Percentiles rank a stretch among this genome's conserved stretches.
Evolutionary conservation across 2,113 vertebrate genomes (phyloP).

Genomic region (Calyptomena viridis): DNA sequence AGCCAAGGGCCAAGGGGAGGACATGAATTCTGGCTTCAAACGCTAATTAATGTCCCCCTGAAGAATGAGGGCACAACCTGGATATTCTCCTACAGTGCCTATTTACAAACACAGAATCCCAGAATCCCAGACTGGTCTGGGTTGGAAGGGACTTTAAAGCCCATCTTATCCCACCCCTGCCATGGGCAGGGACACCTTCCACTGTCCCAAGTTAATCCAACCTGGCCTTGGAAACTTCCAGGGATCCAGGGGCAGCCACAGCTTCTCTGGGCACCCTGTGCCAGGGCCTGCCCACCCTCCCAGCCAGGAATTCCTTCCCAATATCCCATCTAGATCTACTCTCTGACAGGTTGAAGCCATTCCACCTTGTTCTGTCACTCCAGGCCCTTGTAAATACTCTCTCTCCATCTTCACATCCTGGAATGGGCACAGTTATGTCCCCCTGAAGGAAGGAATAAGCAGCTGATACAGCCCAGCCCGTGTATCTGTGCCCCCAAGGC

Average conservation of each 20-base stretch:
- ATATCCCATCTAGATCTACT: neutral
- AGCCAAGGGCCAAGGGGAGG: neutral
- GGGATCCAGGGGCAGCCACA: neutral
- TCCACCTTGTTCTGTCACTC: neutral
- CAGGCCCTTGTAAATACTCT: neutral
- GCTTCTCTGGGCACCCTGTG: fast-evolving
- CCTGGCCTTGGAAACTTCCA: neutral
- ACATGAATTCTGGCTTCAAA: neutral
- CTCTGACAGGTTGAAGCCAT: neutral
- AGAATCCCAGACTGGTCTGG: neutral
- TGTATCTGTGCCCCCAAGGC: neutral
- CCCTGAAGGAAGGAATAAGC: neutral
- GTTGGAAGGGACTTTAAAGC: neutral
- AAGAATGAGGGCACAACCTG: neutral
- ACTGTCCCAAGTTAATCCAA: neutral
- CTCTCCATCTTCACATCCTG: neutral
- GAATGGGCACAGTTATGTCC: neutral
- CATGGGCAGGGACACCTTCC: neutral
- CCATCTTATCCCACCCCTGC: too few relatives aligned
- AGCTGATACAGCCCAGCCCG: neutral
- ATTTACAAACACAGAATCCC: neutral
- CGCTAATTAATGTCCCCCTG: neutral
- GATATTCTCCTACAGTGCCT: neutral
- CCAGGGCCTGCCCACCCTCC: neutral
- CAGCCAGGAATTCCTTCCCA: neutral